These are phyloP conservation scores for Drosophila ambigua DNA, from an alignment of 1,140 invertebrate species.

Conservation along the genomic window DNA sequence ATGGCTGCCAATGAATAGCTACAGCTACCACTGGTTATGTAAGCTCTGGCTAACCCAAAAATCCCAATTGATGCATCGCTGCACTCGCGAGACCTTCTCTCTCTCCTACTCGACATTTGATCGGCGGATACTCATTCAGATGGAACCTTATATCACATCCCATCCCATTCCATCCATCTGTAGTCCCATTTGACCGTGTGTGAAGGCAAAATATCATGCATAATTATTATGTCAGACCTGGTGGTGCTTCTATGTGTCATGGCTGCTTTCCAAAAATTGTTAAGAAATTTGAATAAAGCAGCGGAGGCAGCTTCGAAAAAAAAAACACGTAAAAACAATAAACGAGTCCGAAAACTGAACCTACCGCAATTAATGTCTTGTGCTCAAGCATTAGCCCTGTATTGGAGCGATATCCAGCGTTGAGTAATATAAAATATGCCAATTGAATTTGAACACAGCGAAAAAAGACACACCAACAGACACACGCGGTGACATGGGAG, in stretches of 20 bases:
- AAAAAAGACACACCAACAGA: conserved; percentile 25
- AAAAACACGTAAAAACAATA: conserved; percentile 51
- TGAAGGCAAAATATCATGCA: conserved; percentile 68
- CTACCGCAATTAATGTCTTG: conserved; percentile 67
- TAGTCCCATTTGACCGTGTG: conserved; percentile 49
- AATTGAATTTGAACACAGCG: conserved; percentile 38
- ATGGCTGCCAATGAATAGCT: conserved; percentile 4
- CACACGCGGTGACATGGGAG: conserved; percentile 3
- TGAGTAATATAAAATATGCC: conserved; percentile 34
- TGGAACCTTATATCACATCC: conserved; percentile 60
- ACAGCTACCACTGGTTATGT: conserved; percentile 33
- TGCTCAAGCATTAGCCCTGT: not conserved
- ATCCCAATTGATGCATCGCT: conserved; percentile 53
- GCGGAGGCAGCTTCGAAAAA: conserved; percentile 9
- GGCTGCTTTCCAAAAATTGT: conserved; percentile 60
- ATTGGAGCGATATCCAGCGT: not conserved
- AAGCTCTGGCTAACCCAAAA: conserved; percentile 62
- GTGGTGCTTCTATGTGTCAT: conserved; percentile 30
- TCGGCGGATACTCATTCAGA: conserved; percentile 18
- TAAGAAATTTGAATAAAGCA: conserved; percentile 51
- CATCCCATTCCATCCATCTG: not conserved
- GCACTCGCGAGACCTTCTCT: conserved; percentile 40
- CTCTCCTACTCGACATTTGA: conserved; percentile 9
- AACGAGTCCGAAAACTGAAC: conserved; percentile 57
- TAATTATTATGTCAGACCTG: conserved; percentile 78